Evolutionary conservation across 2,888 invertebrate genomes (phyloP), one percentile per base, ranked within the genome.

Genomic region (Coecobrya sp.): DNA sequence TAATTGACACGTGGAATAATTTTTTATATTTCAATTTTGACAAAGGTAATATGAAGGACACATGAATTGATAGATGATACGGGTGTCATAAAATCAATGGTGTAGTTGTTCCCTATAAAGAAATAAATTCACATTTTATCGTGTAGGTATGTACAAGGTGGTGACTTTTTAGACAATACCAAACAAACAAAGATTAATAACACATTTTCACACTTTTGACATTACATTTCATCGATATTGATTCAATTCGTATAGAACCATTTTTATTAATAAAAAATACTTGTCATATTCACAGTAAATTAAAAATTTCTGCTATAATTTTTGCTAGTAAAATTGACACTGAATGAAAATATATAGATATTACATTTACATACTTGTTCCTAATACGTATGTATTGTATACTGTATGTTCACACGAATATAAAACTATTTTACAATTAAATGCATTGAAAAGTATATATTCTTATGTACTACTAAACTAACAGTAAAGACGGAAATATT

Each of bases 371-470:
- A 3, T 8, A 11, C 19, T 62, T 30, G 25, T 16, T 30, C n/a
- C 13, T 36, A 36, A 68, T 68, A 30, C 68, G 68, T 68, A 68
- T 30, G 0, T 68, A 62, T 59, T 65, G 65, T 65, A 65, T 65
- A 76, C 45, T 22, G 19, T 19, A 27, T 59, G 52, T 59, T 82
- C 25, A 55, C n/a, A 81, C 10, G 42, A 81, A 81, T 42, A 55
- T 36, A 55, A 59, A 27, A 16, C 19, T 82, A 55, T 82, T 76
- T 22, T 45, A 76, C 13, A 49, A 1, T 22, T 82, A 82, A 82
- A 82, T 82, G 82, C 82, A 82, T 82, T 82, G 59, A 59, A 82
- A 82, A 59, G 36, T 82, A 82, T 81, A 3, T 81, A n/a, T 19
- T 8, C 2, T 59, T 19, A 36, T 36, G 2, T 36, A 62, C 30